Conservation (phyloP, 2,888 invertebrate genomes). For the Pristionchus entomophagus region DNA sequence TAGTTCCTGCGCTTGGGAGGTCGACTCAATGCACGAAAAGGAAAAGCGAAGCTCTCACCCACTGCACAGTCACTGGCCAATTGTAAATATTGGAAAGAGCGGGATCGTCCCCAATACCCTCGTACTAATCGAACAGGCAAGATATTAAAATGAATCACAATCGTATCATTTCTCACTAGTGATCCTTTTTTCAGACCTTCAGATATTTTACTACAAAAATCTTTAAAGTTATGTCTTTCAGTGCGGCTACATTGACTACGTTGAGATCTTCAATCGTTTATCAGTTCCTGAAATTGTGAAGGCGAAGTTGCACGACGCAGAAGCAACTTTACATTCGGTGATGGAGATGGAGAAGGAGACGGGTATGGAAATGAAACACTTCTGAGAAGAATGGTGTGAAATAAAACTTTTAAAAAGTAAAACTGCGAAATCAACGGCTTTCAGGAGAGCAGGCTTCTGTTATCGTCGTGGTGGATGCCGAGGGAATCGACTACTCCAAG, state of each 20-base stretch:
- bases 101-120: conserved; percentile 66
- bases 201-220: not conserved
- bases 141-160: not conserved
- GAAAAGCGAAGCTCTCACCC: conserved; percentile 66
- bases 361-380: conserved; percentile 50
- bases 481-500: conserved; percentile 21
- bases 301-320: conserved; percentile 58
- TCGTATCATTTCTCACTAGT: too few relatives aligned
- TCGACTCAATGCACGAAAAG: conserved; percentile 64
- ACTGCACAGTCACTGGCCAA: conserved; percentile 70
- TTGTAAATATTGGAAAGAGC: conserved; percentile 53
- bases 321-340: conserved; percentile 61
- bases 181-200: too few relatives aligned
- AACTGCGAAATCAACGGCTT: not conserved
- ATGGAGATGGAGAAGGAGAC: conserved; percentile 69
- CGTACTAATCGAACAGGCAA: conserved; percentile 70
- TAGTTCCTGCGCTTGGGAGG: conserved; percentile 63
- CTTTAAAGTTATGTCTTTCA: conserved; percentile 45
- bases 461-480: conserved; percentile 69
- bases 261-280: conserved; percentile 66
- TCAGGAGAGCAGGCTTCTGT: conserved; percentile 69
- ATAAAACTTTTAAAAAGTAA: not conserved
- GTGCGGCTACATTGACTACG: conserved; percentile 70
- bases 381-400: not conserved
- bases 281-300: conserved; percentile 60